Percentiles rank a stretch among this genome's conserved stretches.
These are phyloP conservation scores for Xyrauchen texanus DNA, from an alignment of 2,113 vertebrate genomes.

Conservation along the genomic window DNA sequence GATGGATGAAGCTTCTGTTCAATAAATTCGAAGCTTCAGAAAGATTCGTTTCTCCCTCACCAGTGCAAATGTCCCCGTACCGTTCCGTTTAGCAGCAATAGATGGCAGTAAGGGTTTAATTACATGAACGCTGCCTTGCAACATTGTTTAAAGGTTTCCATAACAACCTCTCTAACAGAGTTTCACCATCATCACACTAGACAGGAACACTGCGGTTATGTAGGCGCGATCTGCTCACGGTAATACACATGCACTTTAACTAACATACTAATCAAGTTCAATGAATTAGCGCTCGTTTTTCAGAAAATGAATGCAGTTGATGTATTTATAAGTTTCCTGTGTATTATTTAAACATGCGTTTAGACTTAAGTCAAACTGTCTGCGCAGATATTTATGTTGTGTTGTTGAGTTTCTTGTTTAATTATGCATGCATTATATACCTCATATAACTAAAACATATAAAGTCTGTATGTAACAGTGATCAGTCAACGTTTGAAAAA, in stretches of 20 bases:
- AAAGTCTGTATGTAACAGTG: too few relatives aligned
- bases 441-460: background rate
- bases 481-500: background rate
- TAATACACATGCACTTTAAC: background rate
- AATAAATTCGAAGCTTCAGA: too few relatives aligned
- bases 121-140: background rate
- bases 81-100: background rate
- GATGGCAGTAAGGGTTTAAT: background rate
- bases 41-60: too few relatives aligned
- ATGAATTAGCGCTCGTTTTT: background rate
- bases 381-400: background rate
- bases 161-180: background rate
- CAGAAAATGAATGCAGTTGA: background rate
- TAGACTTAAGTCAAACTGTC: background rate
- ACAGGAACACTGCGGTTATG: background rate
- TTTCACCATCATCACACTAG: background rate
- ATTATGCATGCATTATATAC: background rate
- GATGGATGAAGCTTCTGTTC: too few relatives aligned
- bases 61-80: too few relatives aligned
- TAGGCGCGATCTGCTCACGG: background rate
- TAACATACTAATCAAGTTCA: background rate
- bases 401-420: background rate
- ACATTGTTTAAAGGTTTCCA: constrained; percentile 12
- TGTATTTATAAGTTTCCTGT: background rate
- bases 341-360: background rate